Percentiles rank a stretch among this genome's conserved stretches.
Evolutionary conservation across 2,888 invertebrate genomes (phyloP).

Genomic region (Tholera decimalis): DNA sequence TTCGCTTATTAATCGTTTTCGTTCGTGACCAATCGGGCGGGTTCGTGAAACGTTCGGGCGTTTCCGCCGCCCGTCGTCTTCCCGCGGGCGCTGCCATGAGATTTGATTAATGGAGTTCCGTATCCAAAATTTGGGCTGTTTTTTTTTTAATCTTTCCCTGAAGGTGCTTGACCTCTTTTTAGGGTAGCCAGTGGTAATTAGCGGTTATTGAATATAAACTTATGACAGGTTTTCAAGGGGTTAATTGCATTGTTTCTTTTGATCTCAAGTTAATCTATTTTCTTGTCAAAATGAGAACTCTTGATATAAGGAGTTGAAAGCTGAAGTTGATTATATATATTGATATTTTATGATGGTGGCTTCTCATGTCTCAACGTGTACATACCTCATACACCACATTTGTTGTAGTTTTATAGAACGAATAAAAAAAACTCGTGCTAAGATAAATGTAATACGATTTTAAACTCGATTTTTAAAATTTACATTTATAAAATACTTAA

Average conservation of each 20-base stretch:
- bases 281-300: conserved; percentile 34
- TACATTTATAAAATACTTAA: background rate
- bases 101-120: conserved; percentile 83
- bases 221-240: conserved; percentile 67
- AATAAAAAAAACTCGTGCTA: no score
- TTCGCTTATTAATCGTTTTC: conserved; percentile 70
- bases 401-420: no score
- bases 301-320: background rate
- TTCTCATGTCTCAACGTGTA: no score
- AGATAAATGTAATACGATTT: background rate
- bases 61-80: conserved; percentile 59
- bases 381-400: no score
- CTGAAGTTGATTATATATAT: background rate
- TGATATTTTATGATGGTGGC: background rate
- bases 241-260: conserved; percentile 69
- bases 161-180: conserved; percentile 79
- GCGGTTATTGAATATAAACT: conserved; percentile 76
- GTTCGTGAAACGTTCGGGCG: conserved; percentile 65
- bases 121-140: conserved; percentile 72
- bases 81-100: conserved; percentile 75
- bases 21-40: conserved; percentile 67
- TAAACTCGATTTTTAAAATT: background rate
- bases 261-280: conserved; percentile 60
- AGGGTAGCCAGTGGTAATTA: conserved; percentile 77
- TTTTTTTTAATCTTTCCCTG: conserved; percentile 70